A percentile compares a stretch with the other conserved stretches of the same genome.
Conservation (phyloP, 2,113 vertebrate species). For the Hippopotamus amphibius region DNA sequence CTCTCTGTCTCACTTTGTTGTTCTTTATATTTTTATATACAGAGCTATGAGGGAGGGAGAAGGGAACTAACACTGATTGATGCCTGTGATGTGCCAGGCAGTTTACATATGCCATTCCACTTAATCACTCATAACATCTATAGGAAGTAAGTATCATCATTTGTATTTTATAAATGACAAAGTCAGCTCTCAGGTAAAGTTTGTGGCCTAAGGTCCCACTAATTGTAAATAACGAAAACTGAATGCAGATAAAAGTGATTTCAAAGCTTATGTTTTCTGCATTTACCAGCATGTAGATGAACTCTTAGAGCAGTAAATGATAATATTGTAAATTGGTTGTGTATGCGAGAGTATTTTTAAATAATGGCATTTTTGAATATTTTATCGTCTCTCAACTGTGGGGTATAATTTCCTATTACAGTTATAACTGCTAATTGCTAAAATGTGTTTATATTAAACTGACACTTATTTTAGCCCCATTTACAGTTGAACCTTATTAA, state of each 20-base stretch:
- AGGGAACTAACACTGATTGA: background rate
- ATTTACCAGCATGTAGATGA: background rate
- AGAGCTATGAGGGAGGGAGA: background rate
- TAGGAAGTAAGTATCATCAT: background rate
- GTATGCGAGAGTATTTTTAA: background rate
- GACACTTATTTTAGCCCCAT: constrained; percentile 23
- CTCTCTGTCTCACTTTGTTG: background rate
- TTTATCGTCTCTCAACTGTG: background rate
- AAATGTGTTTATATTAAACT: constrained; percentile 41
- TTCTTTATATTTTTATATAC: background rate
- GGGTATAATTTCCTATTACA: background rate
- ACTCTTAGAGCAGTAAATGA: background rate
- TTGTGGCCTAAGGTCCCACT: background rate
- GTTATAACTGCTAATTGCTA: background rate
- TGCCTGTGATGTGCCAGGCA: background rate
- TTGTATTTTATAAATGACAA: background rate
- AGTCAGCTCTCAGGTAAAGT: background rate
- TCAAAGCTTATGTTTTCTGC: background rate
- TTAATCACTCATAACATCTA: background rate
- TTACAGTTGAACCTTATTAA: constrained; percentile 39
- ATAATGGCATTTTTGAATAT: background rate
- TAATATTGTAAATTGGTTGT: background rate
- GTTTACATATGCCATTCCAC: background rate
- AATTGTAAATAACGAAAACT: background rate
- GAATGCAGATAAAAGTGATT: background rate